Evolutionary conservation across 2,888 invertebrate species (phyloP).

Genomic region (Mythimna lalbum): DNA sequence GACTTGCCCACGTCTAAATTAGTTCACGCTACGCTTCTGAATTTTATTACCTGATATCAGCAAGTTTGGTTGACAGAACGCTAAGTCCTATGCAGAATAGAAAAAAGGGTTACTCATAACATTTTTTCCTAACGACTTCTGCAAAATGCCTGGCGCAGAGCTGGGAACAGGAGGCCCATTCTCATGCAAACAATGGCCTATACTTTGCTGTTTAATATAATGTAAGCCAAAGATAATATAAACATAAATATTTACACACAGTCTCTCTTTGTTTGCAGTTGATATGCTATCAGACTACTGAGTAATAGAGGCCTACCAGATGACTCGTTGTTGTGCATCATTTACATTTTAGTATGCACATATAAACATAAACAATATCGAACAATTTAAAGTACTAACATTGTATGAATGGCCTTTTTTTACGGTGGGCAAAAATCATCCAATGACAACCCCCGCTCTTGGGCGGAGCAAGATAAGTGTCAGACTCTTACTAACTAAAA

Average conservation of each 20-base stretch:
- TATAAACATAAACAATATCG: background rate
- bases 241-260: conserved; percentile 42
- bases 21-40: too few species aligned
- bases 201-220: conserved; percentile 20
- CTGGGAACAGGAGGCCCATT: conserved; percentile 18
- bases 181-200: conserved; percentile 26
- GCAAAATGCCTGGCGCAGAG: background rate
- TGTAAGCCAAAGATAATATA: conserved; percentile 6
- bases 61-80: background rate
- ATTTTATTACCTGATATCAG: background rate
- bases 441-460: too few species aligned
- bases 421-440: too few species aligned
- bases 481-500: too few species aligned
- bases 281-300: conserved; percentile 33
- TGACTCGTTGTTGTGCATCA: conserved; percentile 3
- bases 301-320: background rate
- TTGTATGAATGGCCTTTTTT: too few species aligned
- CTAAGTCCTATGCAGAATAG: too few species aligned
- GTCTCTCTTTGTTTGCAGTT: conserved; percentile 31
- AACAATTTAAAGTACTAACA: background rate
- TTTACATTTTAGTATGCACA: background rate
- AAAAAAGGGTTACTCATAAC: background rate
- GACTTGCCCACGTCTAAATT: too few species aligned
- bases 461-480: too few species aligned
- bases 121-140: background rate